A percentile compares a stretch with the other conserved stretches of the same genome.
These are phyloP conservation scores for Ceyx melanurus DNA, from an alignment of 2,113 vertebrate species.

Conservation along the genomic window DNA sequence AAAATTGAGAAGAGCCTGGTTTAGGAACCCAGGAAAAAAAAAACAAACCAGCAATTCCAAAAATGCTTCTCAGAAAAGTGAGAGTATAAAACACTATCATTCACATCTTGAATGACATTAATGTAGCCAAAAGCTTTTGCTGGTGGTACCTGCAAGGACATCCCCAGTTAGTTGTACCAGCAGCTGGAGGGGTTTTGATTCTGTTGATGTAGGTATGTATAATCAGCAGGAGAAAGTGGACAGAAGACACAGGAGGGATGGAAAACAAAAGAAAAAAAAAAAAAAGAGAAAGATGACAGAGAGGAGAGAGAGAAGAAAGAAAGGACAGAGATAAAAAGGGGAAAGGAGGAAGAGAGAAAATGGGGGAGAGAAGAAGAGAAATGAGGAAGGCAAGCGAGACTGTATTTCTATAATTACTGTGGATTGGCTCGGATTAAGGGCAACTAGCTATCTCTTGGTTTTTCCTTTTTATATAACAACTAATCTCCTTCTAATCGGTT, in stretches of 20 bases:
- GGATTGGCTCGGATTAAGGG: slow-evolving; percentile 83
- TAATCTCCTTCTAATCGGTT: slow-evolving; percentile 90
- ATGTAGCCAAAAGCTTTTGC: background rate
- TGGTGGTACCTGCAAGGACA: background rate
- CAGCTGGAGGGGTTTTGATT: background rate
- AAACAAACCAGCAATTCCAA: background rate
- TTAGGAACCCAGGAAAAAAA: background rate
- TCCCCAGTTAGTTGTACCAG: background rate
- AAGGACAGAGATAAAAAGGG: slow-evolving; percentile 33
- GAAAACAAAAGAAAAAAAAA: background rate
- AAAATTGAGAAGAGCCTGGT: background rate
- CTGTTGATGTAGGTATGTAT: background rate
- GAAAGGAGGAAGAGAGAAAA: slow-evolving; percentile 45
- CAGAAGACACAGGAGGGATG: background rate
- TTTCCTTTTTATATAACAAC: slow-evolving; percentile 85
- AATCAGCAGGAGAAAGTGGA: slow-evolving; percentile 47
- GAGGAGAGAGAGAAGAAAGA: background rate
- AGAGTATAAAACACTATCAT: slow-evolving; percentile 19
- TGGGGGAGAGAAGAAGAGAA: slow-evolving; percentile 16
- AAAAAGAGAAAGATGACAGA: background rate
- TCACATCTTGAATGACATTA: background rate
- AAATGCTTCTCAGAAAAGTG: slow-evolving; percentile 35
- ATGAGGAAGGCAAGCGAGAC: slow-evolving; percentile 44
- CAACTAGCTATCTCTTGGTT: slow-evolving; percentile 85
- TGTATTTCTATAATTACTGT: slow-evolving; percentile 77